Percentiles rank a stretch among this genome's conserved stretches.
phyloP scores from a whole-genome alignment of 2,113 vertebrate genomes.

The Anolis sagrei region DNA sequence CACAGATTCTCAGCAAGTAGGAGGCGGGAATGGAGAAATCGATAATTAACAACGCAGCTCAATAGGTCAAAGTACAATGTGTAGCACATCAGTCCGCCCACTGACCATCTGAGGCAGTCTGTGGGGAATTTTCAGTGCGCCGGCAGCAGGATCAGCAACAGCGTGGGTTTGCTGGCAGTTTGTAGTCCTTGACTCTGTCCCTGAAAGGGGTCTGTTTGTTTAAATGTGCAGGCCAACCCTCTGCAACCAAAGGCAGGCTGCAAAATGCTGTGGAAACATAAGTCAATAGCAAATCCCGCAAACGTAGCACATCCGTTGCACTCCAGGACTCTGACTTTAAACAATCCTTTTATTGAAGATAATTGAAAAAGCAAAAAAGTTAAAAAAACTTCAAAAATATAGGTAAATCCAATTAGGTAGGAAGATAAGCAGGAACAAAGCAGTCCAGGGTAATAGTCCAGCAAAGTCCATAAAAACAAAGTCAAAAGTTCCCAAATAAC shows the following conservation, averaged over 20 bases:
- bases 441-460: too few species aligned
- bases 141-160: not conserved
- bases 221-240: not conserved
- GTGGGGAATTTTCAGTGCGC: not conserved
- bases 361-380: too few species aligned
- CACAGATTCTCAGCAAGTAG: not conserved
- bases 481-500: too few species aligned
- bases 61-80: not conserved
- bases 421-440: too few species aligned
- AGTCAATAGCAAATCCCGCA: not conserved
- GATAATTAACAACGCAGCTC: not conserved
- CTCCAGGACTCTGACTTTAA: too few species aligned
- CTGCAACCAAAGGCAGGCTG: not conserved
- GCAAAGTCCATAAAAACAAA: too few species aligned
- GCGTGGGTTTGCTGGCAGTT: not conserved
- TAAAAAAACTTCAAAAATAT: too few species aligned
- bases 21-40: not conserved
- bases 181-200: conserved; percentile 25
- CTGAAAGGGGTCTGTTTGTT: conserved; percentile 3
- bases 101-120: not conserved
- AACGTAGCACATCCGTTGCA: too few species aligned
- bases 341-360: too few species aligned
- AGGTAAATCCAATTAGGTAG: too few species aligned
- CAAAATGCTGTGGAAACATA: not conserved
- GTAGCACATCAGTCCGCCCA: not conserved